phyloP scores from a whole-genome alignment of 2,113 vertebrate species.

The Bostrychus sinensis region DNA sequence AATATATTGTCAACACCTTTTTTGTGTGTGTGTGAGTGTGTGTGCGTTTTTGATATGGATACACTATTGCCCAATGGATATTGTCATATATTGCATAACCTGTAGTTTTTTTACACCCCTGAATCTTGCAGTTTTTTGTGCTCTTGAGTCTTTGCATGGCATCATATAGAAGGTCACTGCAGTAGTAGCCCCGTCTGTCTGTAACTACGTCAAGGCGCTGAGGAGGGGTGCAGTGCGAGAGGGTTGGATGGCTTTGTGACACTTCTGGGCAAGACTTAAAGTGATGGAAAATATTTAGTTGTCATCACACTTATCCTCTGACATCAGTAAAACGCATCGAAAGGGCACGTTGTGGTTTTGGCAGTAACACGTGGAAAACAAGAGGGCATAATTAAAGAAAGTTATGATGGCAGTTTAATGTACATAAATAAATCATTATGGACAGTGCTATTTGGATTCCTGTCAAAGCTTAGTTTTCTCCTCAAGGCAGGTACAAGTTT shows the following conservation, averaged over 20 bases:
- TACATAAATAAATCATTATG: constrained; percentile 56
- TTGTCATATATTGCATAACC: no score
- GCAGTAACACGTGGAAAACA: constrained; percentile 59
- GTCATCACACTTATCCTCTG: constrained; percentile 24
- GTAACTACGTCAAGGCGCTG: constrained; percentile 21
- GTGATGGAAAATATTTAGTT: constrained; percentile 59
- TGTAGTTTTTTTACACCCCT: no score
- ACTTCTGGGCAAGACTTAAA: constrained; percentile 57
- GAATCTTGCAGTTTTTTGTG: no score
- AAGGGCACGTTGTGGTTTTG: constrained; percentile 43
- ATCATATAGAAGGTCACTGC: no score
- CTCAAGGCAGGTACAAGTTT: constrained; percentile 20
- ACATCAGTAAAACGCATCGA: constrained; percentile 42
- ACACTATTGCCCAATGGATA: no score
- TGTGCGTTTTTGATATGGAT: no score
- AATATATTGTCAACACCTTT: no score
- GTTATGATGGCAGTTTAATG: constrained; percentile 43
- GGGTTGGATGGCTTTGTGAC: constrained; percentile 47
- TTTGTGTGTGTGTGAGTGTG: no score
- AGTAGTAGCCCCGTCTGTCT: no score
- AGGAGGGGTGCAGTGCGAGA: constrained; percentile 32
- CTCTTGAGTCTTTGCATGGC: no score
- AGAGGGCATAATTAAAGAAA: constrained; percentile 50
- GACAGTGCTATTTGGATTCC: constrained; percentile 49
- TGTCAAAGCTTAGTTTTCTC: constrained; percentile 25